Percentiles rank a stretch among this genome's conserved stretches.
Conservation (phyloP, 2,888 invertebrate genomes). For the Panzeria rudis region DNA sequence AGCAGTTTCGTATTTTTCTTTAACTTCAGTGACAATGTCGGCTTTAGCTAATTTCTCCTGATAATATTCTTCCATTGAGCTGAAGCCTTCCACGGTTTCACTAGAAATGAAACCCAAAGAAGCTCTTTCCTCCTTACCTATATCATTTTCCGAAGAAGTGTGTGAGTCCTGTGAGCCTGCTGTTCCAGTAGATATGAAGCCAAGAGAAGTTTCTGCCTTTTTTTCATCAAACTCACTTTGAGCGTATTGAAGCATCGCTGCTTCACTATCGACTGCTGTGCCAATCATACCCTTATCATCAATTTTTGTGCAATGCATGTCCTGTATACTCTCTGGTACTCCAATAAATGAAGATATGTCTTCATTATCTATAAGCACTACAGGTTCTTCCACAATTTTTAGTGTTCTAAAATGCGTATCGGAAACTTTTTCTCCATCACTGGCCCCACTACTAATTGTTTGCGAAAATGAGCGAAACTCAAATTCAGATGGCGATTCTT, state of each 20-base stretch:
- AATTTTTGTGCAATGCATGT: slow-evolving; percentile 4
- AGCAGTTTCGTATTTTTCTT: slow-evolving; percentile 57
- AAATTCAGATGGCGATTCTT: slow-evolving; percentile 90
- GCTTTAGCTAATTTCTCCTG: slow-evolving; percentile 78
- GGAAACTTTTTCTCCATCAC: background rate
- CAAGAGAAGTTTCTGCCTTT: slow-evolving; percentile 76
- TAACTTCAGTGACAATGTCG: slow-evolving; percentile 74
- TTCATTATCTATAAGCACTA: slow-evolving; percentile 61
- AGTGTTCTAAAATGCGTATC: background rate
- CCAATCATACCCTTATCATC: slow-evolving; percentile 75
- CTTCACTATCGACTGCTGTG: slow-evolving; percentile 76
- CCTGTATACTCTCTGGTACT: slow-evolving; percentile 76
- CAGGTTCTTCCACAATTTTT: slow-evolving; percentile 47
- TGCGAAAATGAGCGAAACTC: slow-evolving; percentile 87
- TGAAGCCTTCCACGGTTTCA: slow-evolving; percentile 81
- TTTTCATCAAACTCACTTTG: slow-evolving; percentile 73
- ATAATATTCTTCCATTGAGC: slow-evolving; percentile 81
- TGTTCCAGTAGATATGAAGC: slow-evolving; percentile 80
- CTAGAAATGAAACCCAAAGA: slow-evolving; percentile 80
- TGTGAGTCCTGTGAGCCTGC: slow-evolving; percentile 76
- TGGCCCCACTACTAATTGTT: slow-evolving; percentile 38
- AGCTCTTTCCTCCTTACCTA: slow-evolving; percentile 78
- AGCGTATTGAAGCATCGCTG: slow-evolving; percentile 77
- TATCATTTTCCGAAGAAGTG: slow-evolving; percentile 78
- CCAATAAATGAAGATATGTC: slow-evolving; percentile 81